These are phyloP conservation scores for Climacteris rufus DNA, from an alignment of 2,113 vertebrate genomes.

Conservation along the genomic window DNA sequence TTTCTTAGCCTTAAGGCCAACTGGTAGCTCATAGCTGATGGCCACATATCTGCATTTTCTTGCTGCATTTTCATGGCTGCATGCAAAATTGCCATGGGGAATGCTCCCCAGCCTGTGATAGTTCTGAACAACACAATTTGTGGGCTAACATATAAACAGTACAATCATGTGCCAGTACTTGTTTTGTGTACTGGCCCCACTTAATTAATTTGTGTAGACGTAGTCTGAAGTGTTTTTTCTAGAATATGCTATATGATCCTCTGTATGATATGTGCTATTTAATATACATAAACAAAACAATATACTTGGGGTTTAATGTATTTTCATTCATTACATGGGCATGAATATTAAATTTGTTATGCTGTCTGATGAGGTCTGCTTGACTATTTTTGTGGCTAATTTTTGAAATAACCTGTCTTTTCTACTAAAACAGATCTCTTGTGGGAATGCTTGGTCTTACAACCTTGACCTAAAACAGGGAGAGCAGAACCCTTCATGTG, in stretches of 20 bases:
- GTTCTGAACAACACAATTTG: not conserved
- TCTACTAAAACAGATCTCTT: not conserved
- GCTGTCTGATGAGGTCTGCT: not conserved
- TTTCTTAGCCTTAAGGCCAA: not conserved
- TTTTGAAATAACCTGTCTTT: not conserved
- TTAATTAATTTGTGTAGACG: not conserved
- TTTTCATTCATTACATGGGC: not conserved
- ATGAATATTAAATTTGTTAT: not conserved
- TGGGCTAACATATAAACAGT: not conserved
- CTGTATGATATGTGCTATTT: not conserved
- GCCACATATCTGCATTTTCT: not conserved
- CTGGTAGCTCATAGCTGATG: not conserved
- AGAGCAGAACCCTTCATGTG: not conserved
- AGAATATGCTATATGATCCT: not conserved
- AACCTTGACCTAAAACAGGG: not conserved
- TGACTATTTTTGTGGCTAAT: not conserved
- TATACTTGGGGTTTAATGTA: not conserved
- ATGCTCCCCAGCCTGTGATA: not conserved
- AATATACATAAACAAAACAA: not conserved
- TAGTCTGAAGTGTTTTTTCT: not conserved
- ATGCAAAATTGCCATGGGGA: not conserved
- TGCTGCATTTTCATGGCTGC: not conserved
- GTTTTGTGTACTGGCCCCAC: not conserved
- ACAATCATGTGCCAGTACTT: not conserved
- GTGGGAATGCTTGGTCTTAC: not conserved